phyloP scores from a whole-genome alignment of 2,113 vertebrate species.

The Athene noctua region DNA sequence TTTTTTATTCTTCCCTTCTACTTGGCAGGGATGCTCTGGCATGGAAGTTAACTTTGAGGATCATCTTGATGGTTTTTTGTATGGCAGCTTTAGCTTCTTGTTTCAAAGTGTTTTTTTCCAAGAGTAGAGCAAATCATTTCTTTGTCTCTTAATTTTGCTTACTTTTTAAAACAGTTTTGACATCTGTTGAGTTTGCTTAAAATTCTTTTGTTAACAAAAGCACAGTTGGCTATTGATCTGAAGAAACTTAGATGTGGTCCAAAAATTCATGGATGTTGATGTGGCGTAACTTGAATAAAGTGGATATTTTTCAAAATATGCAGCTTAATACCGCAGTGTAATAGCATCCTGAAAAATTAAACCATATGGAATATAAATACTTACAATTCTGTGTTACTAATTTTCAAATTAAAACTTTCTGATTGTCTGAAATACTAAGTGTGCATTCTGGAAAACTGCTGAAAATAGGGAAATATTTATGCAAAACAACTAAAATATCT shows the following conservation, averaged over 20 bases:
- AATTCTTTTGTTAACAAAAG: neutral
- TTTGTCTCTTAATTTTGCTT: neutral
- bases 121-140: neutral
- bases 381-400: neutral
- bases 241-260: neutral
- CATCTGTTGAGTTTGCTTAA: neutral
- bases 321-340: neutral
- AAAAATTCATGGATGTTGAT: neutral
- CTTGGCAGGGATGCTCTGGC: neutral
- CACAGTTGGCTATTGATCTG: neutral
- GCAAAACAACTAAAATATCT: neutral
- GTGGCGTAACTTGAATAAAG: neutral
- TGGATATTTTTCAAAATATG: neutral
- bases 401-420: neutral
- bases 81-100: neutral
- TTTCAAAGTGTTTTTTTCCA: neutral
- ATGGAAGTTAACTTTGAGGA: neutral
- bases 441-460: neutral
- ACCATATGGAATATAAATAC: neutral
- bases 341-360: neutral
- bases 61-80: neutral
- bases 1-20: neutral
- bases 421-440: neutral
- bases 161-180: neutral
- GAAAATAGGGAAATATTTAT: neutral